Evolutionary conservation across 2,888 invertebrate genomes (phyloP).

Genomic region (Adela reaumurella): DNA sequence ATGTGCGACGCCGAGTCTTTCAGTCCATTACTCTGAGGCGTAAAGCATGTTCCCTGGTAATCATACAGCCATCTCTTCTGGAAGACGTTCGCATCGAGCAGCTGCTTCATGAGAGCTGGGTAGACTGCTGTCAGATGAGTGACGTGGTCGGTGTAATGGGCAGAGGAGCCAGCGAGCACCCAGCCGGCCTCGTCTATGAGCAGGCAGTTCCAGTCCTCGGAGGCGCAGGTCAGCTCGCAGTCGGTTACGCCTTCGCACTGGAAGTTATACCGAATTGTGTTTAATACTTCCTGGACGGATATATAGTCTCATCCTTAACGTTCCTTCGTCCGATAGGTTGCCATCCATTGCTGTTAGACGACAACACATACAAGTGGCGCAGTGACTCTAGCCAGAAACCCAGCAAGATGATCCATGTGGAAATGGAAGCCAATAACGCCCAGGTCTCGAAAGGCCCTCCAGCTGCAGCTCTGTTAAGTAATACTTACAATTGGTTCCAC

Average conservation of each 20-base stretch:
- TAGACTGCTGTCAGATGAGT: constrained; percentile 18
- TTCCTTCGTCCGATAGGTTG: too few relatives aligned
- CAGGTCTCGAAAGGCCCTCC: too few relatives aligned
- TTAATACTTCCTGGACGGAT: too few relatives aligned
- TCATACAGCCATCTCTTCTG: constrained; percentile 40
- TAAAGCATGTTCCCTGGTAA: constrained; percentile 42
- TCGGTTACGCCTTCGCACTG: constrained; percentile 21
- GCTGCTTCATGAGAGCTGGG: constrained; percentile 19
- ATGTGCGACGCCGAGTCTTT: not conserved
- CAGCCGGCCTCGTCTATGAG: constrained; percentile 43
- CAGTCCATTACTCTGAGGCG: constrained; percentile 17
- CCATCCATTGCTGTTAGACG: too few relatives aligned
- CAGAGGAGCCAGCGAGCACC: constrained; percentile 29
- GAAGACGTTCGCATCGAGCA: constrained; percentile 30
- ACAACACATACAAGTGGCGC: too few relatives aligned
- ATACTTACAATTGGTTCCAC: too few relatives aligned
- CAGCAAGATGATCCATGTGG: too few relatives aligned
- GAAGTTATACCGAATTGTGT: not conserved
- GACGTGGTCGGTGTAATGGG: constrained; percentile 21
- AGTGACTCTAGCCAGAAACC: too few relatives aligned
- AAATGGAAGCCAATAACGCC: too few relatives aligned
- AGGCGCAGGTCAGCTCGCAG: constrained; percentile 32
- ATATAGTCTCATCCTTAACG: too few relatives aligned
- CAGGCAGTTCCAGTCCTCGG: constrained; percentile 33
- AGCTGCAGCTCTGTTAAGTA: too few relatives aligned